Evolutionary conservation across 2,113 vertebrate species (phyloP), one percentile per base, ranked within the genome.

Genomic region (Chaetura pelagica): DNA sequence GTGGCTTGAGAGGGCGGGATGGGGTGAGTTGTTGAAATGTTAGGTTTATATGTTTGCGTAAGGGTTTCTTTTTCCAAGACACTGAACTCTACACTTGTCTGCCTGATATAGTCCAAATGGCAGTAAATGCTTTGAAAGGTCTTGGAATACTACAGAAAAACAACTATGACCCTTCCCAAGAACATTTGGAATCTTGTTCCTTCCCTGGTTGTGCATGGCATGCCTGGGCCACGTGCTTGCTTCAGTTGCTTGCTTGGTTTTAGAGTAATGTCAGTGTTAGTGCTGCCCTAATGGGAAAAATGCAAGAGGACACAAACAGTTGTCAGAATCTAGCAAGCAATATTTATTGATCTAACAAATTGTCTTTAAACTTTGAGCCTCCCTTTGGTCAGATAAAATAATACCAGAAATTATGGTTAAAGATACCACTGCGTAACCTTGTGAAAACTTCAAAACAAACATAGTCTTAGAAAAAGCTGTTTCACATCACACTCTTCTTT

Each of bases 161-260:
- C 12, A 81, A 3, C 44, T 34, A 11, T 46, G 57, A 35, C 3
- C 4, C 10, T 83, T 76, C 35, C 51, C 27, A 64, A 51, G 1
- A 40, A 34, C 40, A 29, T 81, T 35, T 15, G 5, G 54, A 79
- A 66, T 69, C 38, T 38, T 38, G 10, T 66, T 80, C 30, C 20
- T 64, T 68, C 18, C 12, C 42, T 49, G 2, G 2, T 66, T 51
- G 61, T 51, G 64, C 20, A 2, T 21, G 15, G 46, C 8, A 6
- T 38, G 23, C 49, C 32, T 4, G 0, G 17, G 32, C 81, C 29
- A 30, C 3, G 17, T 0, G 0, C 35, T 51, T 62, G 35, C 48
- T 35, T 67, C 52, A 22, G 0, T 66, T 1, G 1, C 34, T 75
- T 20, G 14, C 35, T 48, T 59, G 49, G 27, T 58, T 88, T 63